A percentile compares a stretch with the other conserved stretches of the same genome.
These are phyloP conservation scores for Ancistrus triradiatus DNA, from an alignment of 2,113 vertebrate species.

Conservation along the genomic window DNA sequence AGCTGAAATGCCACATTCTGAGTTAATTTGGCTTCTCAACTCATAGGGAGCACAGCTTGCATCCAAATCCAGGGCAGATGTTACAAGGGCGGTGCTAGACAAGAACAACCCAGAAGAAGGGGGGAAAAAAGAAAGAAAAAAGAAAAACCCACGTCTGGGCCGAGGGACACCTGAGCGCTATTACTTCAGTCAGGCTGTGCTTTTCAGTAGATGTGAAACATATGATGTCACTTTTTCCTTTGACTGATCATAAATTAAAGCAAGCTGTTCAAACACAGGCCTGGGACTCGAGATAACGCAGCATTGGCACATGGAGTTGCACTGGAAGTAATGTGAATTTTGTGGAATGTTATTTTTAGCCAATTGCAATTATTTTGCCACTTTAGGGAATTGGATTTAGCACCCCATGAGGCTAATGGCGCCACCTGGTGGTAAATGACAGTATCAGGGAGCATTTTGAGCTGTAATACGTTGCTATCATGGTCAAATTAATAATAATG, in stretches of 20 bases:
- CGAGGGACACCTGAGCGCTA: conserved; percentile 63
- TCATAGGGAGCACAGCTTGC: conserved; percentile 54
- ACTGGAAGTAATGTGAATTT: not conserved
- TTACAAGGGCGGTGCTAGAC: conserved; percentile 34
- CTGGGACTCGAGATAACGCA: not conserved
- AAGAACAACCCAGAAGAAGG: conserved; percentile 30
- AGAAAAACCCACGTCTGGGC: not conserved
- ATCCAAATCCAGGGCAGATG: conserved; percentile 66
- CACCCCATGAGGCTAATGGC: not conserved
- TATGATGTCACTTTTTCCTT: conserved; percentile 34
- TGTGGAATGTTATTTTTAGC: conserved; percentile 8
- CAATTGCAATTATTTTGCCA: conserved; percentile 9
- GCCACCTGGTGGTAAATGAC: conserved; percentile 34
- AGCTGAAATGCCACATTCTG: no score
- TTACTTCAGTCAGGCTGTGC: conserved; percentile 52
- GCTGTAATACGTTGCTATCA: no score
- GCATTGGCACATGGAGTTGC: not conserved
- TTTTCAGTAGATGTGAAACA: conserved; percentile 31
- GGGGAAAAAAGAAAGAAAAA: not conserved
- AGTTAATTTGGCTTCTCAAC: no score
- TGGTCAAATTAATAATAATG: no score
- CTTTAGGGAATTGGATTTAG: not conserved
- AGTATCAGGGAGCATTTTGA: not conserved
- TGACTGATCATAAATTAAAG: conserved; percentile 21
- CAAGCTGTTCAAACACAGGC: not conserved